Evolutionary conservation across 2,888 invertebrate genomes (phyloP).

Genomic region (Poecilobothrus nobilitatus): DNA sequence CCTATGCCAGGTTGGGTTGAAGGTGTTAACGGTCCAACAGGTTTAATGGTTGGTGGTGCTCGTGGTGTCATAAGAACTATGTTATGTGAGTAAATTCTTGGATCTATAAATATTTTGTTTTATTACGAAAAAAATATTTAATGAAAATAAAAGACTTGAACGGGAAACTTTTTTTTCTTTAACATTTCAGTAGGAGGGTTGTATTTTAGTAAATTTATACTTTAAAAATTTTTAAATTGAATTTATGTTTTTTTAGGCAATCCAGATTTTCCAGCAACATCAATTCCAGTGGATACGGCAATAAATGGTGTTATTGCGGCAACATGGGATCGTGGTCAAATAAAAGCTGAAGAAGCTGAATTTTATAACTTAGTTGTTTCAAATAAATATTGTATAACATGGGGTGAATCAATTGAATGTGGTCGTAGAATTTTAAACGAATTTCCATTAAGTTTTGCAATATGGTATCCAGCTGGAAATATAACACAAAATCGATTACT

Average conservation of each 20-base stretch:
- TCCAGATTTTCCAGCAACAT: slow-evolving; percentile 52
- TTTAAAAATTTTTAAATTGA: no score
- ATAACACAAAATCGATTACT: slow-evolving; percentile 57
- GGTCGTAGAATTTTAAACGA: slow-evolving; percentile 52
- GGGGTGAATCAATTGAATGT: slow-evolving; percentile 71
- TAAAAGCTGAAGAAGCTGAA: slow-evolving; percentile 32
- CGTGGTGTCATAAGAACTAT: slow-evolving; percentile 78
- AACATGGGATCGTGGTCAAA: slow-evolving; percentile 55
- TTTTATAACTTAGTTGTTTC: slow-evolving; percentile 66
- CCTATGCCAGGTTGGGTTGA: slow-evolving; percentile 85
- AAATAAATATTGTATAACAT: slow-evolving; percentile 67
- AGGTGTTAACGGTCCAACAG: slow-evolving; percentile 83
- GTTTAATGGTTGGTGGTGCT: slow-evolving; percentile 68
- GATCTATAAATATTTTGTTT: no score
- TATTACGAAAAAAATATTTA: no score
- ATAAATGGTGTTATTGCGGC: slow-evolving; percentile 71
- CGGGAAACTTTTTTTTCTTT: no score
- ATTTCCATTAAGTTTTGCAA: slow-evolving; percentile 65
- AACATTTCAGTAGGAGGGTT: no score
- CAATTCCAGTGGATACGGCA: slow-evolving; percentile 70
- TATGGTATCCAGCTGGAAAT: slow-evolving; percentile 73
- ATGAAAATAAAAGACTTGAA: no score
- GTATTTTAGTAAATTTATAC: no score
- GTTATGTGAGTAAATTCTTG: slow-evolving; percentile 49
- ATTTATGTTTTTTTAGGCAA: slow-evolving; percentile 23